Percentiles rank a stretch among this genome's conserved stretches.
Conservation (phyloP, 2,797 vertebrate genomes). For the Ammospiza maritima region DNA sequence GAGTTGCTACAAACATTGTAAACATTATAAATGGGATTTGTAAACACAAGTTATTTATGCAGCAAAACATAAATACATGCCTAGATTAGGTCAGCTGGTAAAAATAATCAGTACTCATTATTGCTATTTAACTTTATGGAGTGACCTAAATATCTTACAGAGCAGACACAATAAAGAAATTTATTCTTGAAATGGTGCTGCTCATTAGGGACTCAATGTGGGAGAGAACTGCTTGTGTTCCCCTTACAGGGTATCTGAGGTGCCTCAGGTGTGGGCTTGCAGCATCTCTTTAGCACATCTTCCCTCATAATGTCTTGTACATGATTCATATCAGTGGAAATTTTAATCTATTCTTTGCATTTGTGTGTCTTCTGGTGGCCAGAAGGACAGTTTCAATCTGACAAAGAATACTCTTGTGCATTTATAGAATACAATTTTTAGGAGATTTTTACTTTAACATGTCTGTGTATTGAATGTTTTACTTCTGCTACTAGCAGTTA, state of each 20-base stretch:
- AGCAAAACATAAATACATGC: neutral
- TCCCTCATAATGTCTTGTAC: neutral
- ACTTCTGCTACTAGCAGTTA: neutral
- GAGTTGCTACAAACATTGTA: neutral
- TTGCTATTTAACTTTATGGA: conserved; percentile 10
- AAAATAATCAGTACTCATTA: neutral
- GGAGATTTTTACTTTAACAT: neutral
- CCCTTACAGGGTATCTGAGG: neutral
- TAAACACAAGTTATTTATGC: neutral
- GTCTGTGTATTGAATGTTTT: neutral
- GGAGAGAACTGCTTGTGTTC: neutral
- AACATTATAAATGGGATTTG: neutral
- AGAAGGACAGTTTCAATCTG: neutral
- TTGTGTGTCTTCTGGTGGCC: neutral
- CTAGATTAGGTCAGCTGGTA: neutral
- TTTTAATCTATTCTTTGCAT: neutral
- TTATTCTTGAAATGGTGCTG: neutral
- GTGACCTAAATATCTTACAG: neutral
- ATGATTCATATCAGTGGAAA: neutral
- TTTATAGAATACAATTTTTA: neutral
- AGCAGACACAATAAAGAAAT: neutral
- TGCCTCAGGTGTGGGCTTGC: neutral
- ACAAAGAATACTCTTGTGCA: neutral
- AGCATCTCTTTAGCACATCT: neutral
- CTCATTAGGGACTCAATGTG: neutral